A percentile compares a stretch with the other conserved stretches of the same genome.
These are phyloP conservation scores for Sebastes taczanowskii DNA, from an alignment of 2,797 vertebrate genomes.

Conservation along the genomic window DNA sequence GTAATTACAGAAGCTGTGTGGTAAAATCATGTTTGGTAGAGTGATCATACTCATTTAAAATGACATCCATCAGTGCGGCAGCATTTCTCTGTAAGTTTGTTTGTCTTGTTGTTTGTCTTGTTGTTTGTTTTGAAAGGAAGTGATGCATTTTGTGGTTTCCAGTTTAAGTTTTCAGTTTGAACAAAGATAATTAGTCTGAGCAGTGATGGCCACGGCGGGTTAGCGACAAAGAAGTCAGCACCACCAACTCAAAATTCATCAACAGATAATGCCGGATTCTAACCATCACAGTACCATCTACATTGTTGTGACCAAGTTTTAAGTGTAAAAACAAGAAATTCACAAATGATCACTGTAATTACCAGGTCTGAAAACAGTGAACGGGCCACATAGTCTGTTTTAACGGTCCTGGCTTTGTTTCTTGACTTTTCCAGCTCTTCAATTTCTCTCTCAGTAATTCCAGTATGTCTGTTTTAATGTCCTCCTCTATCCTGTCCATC, in stretches of 20 bases:
- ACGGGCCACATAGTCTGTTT: too few species aligned
- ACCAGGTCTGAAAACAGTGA: too few species aligned
- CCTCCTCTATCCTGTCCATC: too few species aligned
- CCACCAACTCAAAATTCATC: not conserved
- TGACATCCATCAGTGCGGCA: not conserved
- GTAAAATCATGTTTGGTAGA: not conserved
- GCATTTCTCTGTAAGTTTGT: not conserved
- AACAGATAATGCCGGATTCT: not conserved
- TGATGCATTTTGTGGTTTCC: not conserved
- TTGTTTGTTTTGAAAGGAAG: not conserved
- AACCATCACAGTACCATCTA: too few species aligned
- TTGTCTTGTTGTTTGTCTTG: not conserved
- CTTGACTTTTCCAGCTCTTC: too few species aligned
- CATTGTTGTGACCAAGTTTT: too few species aligned
- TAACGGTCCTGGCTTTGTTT: too few species aligned
- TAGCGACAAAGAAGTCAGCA: not conserved
- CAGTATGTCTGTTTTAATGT: too few species aligned
- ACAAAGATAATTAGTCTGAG: not conserved
- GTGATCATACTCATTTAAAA: not conserved
- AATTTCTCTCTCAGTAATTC: too few species aligned
- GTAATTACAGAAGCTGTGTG: slow-evolving; percentile 1
- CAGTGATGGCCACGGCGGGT: not conserved
- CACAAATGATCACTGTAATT: too few species aligned
- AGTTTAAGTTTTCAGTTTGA: not conserved
- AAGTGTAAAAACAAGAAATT: too few species aligned